Conservation (phyloP, 2,113 vertebrate species). For the Dromiciops gliroides region DNA sequence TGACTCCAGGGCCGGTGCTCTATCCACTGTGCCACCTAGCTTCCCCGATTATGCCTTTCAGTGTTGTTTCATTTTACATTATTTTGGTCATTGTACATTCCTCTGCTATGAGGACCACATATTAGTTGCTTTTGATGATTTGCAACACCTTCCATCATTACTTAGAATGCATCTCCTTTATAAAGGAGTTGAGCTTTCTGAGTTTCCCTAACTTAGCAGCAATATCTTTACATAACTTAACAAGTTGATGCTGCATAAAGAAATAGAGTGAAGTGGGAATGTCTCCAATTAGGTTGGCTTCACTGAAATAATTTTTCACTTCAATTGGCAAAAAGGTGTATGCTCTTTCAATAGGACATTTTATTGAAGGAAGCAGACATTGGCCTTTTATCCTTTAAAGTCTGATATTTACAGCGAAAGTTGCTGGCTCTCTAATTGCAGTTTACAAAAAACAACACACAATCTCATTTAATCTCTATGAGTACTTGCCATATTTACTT, state of each 20-base stretch:
- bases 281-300: slow-evolving; percentile 35
- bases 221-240: slow-evolving; percentile 7
- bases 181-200: background rate
- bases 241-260: slow-evolving; percentile 28
- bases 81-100: background rate
- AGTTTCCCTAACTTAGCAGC: background rate
- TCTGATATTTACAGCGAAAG: slow-evolving; percentile 80
- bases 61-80: background rate
- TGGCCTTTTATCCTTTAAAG: slow-evolving; percentile 76
- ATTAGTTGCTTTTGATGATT: background rate
- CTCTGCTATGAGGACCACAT: background rate
- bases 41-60: too few relatives aligned
- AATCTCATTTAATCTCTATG: background rate
- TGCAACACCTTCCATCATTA: background rate
- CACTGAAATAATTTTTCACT: slow-evolving; percentile 52
- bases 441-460: slow-evolving; percentile 58
- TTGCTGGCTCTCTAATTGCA: slow-evolving; percentile 78
- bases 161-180: background rate
- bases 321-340: background rate
- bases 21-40: too few relatives aligned
- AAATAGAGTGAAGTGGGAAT: slow-evolving; percentile 15
- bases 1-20: too few relatives aligned
- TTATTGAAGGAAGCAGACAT: slow-evolving; percentile 70
- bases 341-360: slow-evolving; percentile 40
- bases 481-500: background rate